These are phyloP conservation scores for Halictus ligatus DNA, from an alignment of 2,888 invertebrate species.

Conservation along the genomic window DNA sequence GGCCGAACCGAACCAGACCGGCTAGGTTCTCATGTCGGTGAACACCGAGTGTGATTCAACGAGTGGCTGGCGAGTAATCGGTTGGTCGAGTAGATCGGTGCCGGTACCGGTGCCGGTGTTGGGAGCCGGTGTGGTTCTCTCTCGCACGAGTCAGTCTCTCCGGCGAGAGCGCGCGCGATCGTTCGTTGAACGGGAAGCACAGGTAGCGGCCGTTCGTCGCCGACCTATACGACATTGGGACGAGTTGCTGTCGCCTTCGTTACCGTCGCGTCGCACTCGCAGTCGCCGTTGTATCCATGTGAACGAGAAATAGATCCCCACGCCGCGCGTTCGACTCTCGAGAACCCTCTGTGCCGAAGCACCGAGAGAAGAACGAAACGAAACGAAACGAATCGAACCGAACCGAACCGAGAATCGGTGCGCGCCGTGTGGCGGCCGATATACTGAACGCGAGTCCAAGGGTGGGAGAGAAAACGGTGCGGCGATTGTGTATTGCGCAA, in stretches of 20 bases:
- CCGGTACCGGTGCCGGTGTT: not conserved
- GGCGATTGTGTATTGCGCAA: not conserved
- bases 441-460: not conserved
- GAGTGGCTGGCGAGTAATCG: not conserved
- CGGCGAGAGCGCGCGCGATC: slow-evolving; percentile 18
- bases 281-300: not conserved
- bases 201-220: not conserved
- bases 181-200: slow-evolving; percentile 29
- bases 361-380: not conserved
- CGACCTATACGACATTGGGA: not conserved
- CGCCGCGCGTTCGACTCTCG: not conserved
- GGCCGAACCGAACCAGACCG: not conserved
- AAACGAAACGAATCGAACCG: not conserved
- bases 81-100: not conserved
- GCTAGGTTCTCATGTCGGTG: not conserved
- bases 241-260: not conserved
- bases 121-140: not conserved
- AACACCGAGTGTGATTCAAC: not conserved
- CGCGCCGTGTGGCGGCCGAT: not conserved
- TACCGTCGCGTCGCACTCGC: not conserved
- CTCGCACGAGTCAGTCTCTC: slow-evolving; percentile 2
- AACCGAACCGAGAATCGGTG: not conserved
- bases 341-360: not conserved
- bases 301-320: not conserved
- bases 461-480: slow-evolving; percentile 30